A percentile compares a stretch with the other conserved stretches of the same genome.
Evolutionary conservation across 2,888 invertebrate species (phyloP).

Genomic region (Sericinus montela): DNA sequence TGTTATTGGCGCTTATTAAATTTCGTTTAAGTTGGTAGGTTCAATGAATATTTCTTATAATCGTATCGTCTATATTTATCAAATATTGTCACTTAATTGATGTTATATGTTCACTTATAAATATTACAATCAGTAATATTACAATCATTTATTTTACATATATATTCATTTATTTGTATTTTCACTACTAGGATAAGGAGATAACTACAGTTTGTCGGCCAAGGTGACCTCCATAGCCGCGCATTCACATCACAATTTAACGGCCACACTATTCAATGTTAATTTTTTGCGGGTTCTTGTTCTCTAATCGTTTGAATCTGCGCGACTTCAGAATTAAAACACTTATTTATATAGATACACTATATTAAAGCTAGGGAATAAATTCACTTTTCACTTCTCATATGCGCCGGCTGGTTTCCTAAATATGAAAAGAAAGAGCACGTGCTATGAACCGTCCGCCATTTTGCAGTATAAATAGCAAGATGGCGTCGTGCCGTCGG

Average conservation of each 20-base stretch:
- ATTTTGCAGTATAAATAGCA: constrained; percentile 77
- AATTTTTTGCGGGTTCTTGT: constrained; percentile 57
- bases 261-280: constrained; percentile 68
- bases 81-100: too few relatives aligned
- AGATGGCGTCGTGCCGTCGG: constrained; percentile 69
- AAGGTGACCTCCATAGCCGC: constrained; percentile 67
- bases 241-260: constrained; percentile 57
- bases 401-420: constrained; percentile 38
- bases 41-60: too few relatives aligned
- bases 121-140: too few relatives aligned
- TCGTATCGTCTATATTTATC: too few relatives aligned
- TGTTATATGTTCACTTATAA: too few relatives aligned
- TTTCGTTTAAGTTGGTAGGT: too few relatives aligned
- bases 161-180: constrained; percentile 24
- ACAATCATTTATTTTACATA: too few relatives aligned
- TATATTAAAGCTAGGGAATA: constrained; percentile 16
- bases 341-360: constrained; percentile 15
- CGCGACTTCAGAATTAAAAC: constrained; percentile 25
- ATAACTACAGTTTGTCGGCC: constrained; percentile 51
- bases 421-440: constrained; percentile 65
- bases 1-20: too few relatives aligned
- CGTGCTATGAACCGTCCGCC: constrained; percentile 63
- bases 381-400: constrained; percentile 26
- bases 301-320: constrained; percentile 40
- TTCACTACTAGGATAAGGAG: constrained; percentile 33